Conservation (phyloP, 2,113 vertebrate species). For the Tachysurus fulvidraco region DNA sequence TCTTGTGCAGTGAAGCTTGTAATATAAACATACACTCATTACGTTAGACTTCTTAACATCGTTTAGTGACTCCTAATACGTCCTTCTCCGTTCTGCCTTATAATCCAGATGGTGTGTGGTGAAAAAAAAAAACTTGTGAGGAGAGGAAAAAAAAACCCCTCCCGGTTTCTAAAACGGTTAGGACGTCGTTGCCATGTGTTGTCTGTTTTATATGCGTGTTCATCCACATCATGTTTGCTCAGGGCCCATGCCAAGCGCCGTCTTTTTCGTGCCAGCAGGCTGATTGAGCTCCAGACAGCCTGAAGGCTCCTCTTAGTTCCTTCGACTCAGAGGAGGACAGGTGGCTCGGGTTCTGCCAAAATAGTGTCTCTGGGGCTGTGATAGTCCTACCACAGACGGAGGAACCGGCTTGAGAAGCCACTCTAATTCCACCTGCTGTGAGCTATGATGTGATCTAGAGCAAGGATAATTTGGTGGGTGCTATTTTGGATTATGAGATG, state of each 20-base stretch:
- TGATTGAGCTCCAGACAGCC: conserved; percentile 39
- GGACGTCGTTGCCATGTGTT: conserved; percentile 51
- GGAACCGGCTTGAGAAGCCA: conserved; percentile 16
- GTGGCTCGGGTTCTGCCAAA: conserved; percentile 47
- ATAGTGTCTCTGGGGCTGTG: conserved; percentile 16
- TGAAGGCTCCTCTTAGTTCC: conserved; percentile 41
- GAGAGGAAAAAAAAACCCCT: conserved; percentile 20
- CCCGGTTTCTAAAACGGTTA: conserved; percentile 38
- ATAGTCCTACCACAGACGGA: conserved; percentile 42
- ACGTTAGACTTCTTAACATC: conserved; percentile 41
- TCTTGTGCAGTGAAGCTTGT: background rate
- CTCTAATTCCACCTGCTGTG: conserved; percentile 33
- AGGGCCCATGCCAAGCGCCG: conserved; percentile 36
- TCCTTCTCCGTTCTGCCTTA: conserved; percentile 23
- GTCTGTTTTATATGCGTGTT: conserved; percentile 54
- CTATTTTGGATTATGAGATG: background rate
- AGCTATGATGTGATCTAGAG: conserved; percentile 16
- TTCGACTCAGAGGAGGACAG: conserved; percentile 47
- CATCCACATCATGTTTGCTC: conserved; percentile 46
- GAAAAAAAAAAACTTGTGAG: conserved; percentile 17
- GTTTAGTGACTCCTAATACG: conserved; percentile 38
- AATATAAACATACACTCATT: conserved; percentile 11
- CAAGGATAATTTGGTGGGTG: conserved; percentile 1
- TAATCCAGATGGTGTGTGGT: conserved; percentile 55
- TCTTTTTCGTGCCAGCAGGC: conserved; percentile 34